These are phyloP conservation scores for Hylia prasina DNA, from an alignment of 2,113 vertebrate species.

Conservation along the genomic window DNA sequence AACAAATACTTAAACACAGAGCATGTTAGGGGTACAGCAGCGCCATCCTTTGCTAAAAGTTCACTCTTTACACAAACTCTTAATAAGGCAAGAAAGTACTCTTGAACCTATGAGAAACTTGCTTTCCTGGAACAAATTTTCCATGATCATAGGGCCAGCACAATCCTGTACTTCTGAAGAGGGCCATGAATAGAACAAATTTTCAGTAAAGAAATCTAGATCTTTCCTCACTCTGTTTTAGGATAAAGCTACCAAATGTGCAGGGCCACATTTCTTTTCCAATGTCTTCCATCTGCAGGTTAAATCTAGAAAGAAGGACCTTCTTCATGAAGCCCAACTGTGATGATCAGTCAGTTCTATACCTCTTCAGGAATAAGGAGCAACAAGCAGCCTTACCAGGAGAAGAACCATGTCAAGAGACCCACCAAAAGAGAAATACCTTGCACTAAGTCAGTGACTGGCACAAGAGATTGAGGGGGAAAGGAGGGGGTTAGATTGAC, in stretches of 20 bases:
- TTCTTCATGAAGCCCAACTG: not conserved
- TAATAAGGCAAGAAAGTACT: not conserved
- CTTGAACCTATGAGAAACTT: not conserved
- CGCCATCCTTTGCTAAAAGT: not conserved
- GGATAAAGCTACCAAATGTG: not conserved
- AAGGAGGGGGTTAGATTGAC: fast-evolving
- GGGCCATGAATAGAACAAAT: not conserved
- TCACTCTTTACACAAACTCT: not conserved
- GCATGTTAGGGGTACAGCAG: not conserved
- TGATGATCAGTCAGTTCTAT: fast-evolving
- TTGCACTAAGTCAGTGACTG: not conserved
- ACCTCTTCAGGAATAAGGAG: not conserved
- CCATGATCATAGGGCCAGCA: not conserved
- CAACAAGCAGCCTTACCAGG: not conserved
- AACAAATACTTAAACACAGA: not conserved
- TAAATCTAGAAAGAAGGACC: not conserved
- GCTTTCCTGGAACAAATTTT: not conserved
- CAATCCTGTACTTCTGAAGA: not conserved
- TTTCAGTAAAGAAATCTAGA: not conserved
- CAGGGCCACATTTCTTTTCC: not conserved
- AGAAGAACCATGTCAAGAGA: not conserved
- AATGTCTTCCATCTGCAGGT: not conserved
- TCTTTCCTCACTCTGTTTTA: not conserved
- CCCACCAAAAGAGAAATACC: not conserved
- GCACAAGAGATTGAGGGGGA: fast-evolving